These are phyloP conservation scores for Cosmopolites sordidus DNA, from an alignment of 2,888 invertebrate species.

Conservation along the genomic window DNA sequence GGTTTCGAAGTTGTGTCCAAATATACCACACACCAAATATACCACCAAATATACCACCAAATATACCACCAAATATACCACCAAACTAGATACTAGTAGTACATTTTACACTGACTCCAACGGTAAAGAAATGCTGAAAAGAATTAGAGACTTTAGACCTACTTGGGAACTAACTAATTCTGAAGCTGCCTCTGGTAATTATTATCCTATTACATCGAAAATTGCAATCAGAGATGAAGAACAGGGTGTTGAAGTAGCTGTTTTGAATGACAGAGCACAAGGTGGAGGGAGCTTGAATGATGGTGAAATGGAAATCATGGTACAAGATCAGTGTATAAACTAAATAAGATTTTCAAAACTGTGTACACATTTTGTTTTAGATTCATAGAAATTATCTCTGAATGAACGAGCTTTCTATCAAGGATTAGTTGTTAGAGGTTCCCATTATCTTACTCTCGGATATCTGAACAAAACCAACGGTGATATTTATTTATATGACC, in stretches of 20 bases:
- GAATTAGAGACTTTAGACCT: conserved; percentile 55
- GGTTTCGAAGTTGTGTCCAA: conserved; percentile 68
- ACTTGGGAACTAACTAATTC: conserved; percentile 52
- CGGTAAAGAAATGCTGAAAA: conserved; percentile 62
- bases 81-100: conserved; percentile 53
- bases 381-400: conserved; percentile 78
- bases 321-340: conserved; percentile 39
- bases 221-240: conserved; percentile 54
- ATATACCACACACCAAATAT: no score
- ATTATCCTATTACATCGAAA: conserved; percentile 70
- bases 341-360: no score
- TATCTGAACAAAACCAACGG: conserved; percentile 20
- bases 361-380: conserved; percentile 44
- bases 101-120: conserved; percentile 75
- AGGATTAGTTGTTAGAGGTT: conserved; percentile 69
- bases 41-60: no score
- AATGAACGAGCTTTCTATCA: conserved; percentile 71
- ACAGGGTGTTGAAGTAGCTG: conserved; percentile 45
- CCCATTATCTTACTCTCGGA: conserved; percentile 57
- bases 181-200: conserved; percentile 64
- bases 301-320: conserved; percentile 64
- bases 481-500: conserved; percentile 11
- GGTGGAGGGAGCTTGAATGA: conserved; percentile 58
- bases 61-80: no score
- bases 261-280: conserved; percentile 59